Evolutionary conservation across 2,113 vertebrate species (phyloP).

Genomic region (Erythrolamprus reginae): DNA sequence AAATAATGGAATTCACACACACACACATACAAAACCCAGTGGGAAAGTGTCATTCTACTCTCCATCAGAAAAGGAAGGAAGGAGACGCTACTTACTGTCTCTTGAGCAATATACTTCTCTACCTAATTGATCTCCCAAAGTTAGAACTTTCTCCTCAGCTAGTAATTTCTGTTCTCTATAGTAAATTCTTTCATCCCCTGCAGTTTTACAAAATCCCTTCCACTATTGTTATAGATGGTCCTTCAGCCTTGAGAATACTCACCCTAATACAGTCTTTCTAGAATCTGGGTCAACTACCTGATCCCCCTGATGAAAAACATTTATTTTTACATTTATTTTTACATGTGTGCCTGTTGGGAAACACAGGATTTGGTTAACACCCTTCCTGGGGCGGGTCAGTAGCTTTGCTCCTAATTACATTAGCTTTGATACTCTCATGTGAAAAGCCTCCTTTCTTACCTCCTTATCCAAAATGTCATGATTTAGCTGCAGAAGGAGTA

Average conservation of each 20-base stretch:
- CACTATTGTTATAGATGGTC: neutral
- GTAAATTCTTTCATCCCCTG: neutral
- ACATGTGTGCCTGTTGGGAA: neutral
- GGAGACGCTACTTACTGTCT: too few species aligned
- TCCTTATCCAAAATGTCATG: neutral
- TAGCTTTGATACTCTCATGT: neutral
- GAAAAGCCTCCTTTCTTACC: neutral
- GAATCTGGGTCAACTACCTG: constrained; percentile 46
- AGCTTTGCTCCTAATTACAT: neutral
- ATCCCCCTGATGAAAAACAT: constrained; percentile 1
- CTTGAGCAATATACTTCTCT: neutral
- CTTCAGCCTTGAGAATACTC: constrained; percentile 33
- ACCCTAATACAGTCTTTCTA: constrained; percentile 17
- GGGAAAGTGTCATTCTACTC: neutral
- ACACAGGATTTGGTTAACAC: neutral
- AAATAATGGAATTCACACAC: neutral
- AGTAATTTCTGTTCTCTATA: neutral
- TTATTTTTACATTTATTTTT: neutral
- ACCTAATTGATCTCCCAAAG: neutral
- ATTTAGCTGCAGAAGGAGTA: neutral
- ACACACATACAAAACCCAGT: neutral
- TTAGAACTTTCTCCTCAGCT: neutral
- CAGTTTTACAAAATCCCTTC: neutral
- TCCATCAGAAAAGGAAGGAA: neutral
- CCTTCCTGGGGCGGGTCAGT: neutral